These are phyloP conservation scores for Salticus scenicus DNA, from an alignment of 2,888 invertebrate species.

Conservation along the genomic window DNA sequence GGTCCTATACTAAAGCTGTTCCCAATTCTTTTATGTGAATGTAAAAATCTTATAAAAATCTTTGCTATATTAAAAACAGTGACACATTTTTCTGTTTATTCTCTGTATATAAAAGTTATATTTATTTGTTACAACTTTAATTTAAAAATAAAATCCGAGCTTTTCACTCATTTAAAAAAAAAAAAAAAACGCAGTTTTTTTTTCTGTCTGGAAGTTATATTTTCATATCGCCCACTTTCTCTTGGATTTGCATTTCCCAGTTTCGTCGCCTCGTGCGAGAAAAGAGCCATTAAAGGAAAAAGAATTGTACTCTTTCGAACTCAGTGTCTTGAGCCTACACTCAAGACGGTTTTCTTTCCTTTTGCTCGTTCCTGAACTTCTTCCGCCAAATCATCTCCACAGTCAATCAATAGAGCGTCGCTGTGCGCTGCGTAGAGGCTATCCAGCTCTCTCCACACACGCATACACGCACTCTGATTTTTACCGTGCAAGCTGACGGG, in stretches of 20 bases:
- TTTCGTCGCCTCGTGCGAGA: background rate
- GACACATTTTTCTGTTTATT: too few relatives aligned
- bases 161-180: too few relatives aligned
- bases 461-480: constrained; percentile 35
- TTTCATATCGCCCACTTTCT: too few relatives aligned
- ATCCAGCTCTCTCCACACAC: background rate
- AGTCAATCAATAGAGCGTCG: constrained; percentile 46
- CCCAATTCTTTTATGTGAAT: too few relatives aligned
- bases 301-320: background rate
- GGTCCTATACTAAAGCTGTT: too few relatives aligned
- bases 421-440: constrained; percentile 26
- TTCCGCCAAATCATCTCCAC: constrained; percentile 12
- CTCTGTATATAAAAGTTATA: too few relatives aligned
- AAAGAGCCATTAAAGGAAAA: background rate
- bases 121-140: too few relatives aligned
- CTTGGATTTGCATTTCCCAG: background rate
- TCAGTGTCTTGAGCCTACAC: constrained; percentile 15
- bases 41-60: too few relatives aligned
- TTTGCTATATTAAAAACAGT: too few relatives aligned
- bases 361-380: constrained; percentile 20
- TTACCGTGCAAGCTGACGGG: constrained; percentile 16
- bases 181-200: too few relatives aligned
- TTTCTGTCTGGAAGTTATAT: too few relatives aligned
- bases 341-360: constrained; percentile 25
- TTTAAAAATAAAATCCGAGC: too few relatives aligned